Evolutionary conservation across 2,113 vertebrate genomes (phyloP).

Genomic region (Cichladusa arquata): DNA sequence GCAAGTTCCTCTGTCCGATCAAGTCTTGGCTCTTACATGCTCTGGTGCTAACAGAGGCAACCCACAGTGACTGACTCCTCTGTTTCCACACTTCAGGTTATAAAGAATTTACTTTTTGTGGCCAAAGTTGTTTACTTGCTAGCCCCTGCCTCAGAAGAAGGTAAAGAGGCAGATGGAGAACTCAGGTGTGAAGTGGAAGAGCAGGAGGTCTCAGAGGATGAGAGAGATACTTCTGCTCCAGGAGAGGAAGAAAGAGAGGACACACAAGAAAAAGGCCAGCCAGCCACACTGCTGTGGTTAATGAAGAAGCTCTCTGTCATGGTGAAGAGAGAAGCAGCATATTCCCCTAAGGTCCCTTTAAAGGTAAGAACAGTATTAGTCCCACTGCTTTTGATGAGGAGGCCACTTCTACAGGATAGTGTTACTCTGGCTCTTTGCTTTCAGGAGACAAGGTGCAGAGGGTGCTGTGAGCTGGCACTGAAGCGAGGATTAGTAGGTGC

Average conservation of each 20-base stretch:
- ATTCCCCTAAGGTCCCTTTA: conserved; percentile 84
- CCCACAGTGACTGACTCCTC: background rate
- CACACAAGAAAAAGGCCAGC: conserved; percentile 56
- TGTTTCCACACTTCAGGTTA: conserved; percentile 74
- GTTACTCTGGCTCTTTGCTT: background rate
- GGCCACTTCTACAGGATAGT: background rate
- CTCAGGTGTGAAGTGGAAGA: background rate
- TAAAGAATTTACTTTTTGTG: conserved; percentile 94
- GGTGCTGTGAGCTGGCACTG: background rate
- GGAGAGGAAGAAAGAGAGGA: conserved; percentile 21
- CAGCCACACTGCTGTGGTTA: conserved; percentile 86
- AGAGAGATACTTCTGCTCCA: background rate
- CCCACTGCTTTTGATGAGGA: background rate
- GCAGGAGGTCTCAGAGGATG: background rate
- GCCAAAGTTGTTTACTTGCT: conserved; percentile 90
- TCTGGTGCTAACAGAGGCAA: background rate
- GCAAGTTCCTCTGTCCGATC: background rate
- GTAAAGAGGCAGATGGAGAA: background rate
- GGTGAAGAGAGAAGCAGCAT: conserved; percentile 88
- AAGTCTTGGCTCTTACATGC: background rate
- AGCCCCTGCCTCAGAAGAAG: conserved; percentile 72
- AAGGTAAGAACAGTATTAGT: conserved; percentile 75
- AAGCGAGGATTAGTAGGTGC: background rate
- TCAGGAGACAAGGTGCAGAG: background rate
- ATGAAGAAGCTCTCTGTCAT: conserved; percentile 87